These are phyloP conservation scores for Chaetura pelagica DNA, from an alignment of 2,113 vertebrate species.

Conservation along the genomic window DNA sequence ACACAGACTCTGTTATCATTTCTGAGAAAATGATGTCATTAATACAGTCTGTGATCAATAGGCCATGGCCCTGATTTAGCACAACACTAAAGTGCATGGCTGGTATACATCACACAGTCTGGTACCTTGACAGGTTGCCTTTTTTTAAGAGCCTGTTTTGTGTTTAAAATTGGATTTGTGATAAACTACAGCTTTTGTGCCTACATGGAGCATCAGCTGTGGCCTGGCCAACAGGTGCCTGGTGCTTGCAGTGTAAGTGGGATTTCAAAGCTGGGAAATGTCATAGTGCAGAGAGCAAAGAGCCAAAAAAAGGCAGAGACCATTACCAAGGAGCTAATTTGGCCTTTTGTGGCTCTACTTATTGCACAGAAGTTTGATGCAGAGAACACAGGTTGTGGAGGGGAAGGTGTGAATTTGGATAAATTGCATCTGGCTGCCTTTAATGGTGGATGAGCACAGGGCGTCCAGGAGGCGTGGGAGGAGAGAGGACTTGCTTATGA, in stretches of 20 bases:
- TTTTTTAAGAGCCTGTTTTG: not conserved
- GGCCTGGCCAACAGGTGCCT: not conserved
- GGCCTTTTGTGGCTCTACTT: not conserved
- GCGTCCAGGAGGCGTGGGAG: not conserved
- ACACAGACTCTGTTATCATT: not conserved
- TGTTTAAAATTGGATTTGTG: constrained; percentile 9
- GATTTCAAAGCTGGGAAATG: not conserved
- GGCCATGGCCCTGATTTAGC: constrained; percentile 32
- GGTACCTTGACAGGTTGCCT: not conserved
- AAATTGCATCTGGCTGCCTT: not conserved
- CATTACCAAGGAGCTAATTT: not conserved
- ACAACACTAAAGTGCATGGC: constrained; percentile 7
- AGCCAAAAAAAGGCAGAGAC: not conserved
- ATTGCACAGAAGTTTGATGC: not conserved
- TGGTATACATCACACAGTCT: not conserved
- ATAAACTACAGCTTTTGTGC: not conserved
- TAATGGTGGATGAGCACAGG: not conserved
- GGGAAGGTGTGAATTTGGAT: not conserved
- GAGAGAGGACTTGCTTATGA: not conserved
- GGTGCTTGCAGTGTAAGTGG: not conserved
- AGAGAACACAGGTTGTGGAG: not conserved
- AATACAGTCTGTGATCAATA: not conserved
- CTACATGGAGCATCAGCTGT: not conserved
- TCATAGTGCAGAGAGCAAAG: not conserved
- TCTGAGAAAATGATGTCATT: constrained; percentile 40